A percentile compares a stretch with the other conserved stretches of the same genome.
phyloP scores from a whole-genome alignment of 2,797 vertebrate species.

The Onychomys torridus region DNA sequence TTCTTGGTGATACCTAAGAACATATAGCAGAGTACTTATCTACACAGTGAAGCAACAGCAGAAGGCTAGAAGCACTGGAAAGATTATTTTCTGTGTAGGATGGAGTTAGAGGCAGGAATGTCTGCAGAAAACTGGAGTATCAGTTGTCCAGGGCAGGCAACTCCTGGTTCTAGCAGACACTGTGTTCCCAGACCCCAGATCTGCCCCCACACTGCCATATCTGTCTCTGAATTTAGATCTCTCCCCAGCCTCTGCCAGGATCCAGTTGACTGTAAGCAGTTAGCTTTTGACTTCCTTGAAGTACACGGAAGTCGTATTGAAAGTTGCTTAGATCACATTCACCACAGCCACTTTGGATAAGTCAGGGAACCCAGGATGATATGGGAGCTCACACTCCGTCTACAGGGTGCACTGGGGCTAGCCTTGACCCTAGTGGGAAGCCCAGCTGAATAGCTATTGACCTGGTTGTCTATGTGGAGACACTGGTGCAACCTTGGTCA shows the following conservation, averaged over 20 bases:
- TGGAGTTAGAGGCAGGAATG: neutral
- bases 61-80: neutral
- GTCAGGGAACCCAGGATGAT: accelerated
- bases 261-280: too few relatives aligned
- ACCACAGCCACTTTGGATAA: neutral
- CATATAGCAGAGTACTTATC: neutral
- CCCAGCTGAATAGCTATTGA: neutral
- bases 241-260: accelerated
- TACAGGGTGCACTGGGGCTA: neutral
- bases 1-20: too few relatives aligned
- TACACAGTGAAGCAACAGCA: neutral
- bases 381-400: neutral
- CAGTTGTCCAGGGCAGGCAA: neutral
- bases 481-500: accelerated
- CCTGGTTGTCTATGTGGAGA: neutral
- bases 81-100: neutral
- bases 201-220: accelerated
- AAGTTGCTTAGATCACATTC: neutral
- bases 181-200: accelerated
- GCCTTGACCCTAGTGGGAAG: neutral
- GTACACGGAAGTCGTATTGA: neutral
- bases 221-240: too few relatives aligned
- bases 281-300: neutral
- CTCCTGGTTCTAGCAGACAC: neutral
- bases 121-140: accelerated